These are phyloP conservation scores for Tetragonula clypearis DNA, from an alignment of 1,140 invertebrate genomes.

Conservation along the genomic window DNA sequence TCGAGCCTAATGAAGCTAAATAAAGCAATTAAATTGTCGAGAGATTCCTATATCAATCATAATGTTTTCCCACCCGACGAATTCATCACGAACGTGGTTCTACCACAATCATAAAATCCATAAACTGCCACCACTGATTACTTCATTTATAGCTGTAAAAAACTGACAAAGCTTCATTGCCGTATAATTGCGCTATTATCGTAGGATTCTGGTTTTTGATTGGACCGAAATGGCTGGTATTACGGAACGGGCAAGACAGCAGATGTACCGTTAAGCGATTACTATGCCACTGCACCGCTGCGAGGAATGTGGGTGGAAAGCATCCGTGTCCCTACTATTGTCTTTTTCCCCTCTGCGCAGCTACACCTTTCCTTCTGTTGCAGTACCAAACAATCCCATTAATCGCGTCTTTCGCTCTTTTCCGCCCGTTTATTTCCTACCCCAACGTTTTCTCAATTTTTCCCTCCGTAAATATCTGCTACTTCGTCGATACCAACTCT, in stretches of 20 bases:
- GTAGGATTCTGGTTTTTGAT: constrained; percentile 50
- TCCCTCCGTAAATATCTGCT: not conserved
- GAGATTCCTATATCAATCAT: too few species aligned
- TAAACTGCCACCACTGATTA: not conserved
- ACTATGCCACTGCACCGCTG: constrained; percentile 73
- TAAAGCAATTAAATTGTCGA: too few species aligned
- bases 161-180: not conserved
- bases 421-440: not conserved
- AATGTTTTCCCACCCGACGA: too few species aligned
- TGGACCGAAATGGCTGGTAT: constrained; percentile 66
- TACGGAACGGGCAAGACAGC: constrained; percentile 68
- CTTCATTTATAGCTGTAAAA: not conserved
- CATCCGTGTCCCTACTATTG: constrained; percentile 46
- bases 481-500: not conserved
- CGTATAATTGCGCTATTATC: not conserved
- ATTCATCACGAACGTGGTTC: too few species aligned
- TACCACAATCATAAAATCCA: not conserved
- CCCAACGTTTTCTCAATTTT: not conserved
- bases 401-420: constrained; percentile 4
- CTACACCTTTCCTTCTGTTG: not conserved
- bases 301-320: constrained; percentile 77
- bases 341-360: constrained; percentile 1
- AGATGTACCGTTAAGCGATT: constrained; percentile 77
- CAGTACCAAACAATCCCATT: not conserved
- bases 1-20: not conserved